Base-by-base conservation (phyloP, 2,113 vertebrate genomes). In the Pandion haliaetus region DNA sequence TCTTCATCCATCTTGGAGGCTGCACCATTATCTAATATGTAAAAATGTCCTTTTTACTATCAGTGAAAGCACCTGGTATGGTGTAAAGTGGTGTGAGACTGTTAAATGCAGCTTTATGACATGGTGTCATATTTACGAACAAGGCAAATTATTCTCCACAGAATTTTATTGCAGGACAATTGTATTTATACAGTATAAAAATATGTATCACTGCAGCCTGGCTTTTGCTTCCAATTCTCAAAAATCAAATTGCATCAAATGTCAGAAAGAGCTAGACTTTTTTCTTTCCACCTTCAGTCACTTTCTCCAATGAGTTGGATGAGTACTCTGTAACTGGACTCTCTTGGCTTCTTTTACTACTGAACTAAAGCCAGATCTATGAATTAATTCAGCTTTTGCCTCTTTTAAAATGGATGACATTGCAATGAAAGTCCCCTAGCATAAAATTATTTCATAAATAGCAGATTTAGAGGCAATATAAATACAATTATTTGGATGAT, bases 391-490 rank as follows among this genome's bases (percentile, higher is more conserved):
- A 94, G 70, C 38, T 87, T 88, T 86, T 93, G 58, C 88, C 61
- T 92, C 70, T 89, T 91, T 71, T 89, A 67, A 97, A 91, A 85
- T 85, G 58, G 66, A 88, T 85, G 62, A 93, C 94, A 93, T 93
- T 65, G 66, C 78, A 79, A 1, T 89, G n/a, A 52, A 95, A 94
- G 42, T 94, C 91, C 66, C 84, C 66, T 69, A 93, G 58, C 31
- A 73, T 69, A 80, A 82, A 87, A 95, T 66, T 82, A 85, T 96
- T 96, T 95, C 70, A 11, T 85, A 95, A 95, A 92, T 92, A 95
- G 55, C 70, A 91, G 86, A 94, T 93, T 97, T 93, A 94, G 45
- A 91, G 55, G 91, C 65, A 95, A 96, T 97, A 94, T 85, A 95
- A 97, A 82, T 91, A 32, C 58, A 69, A 91, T 91, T 93, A 85